Evolutionary conservation across 1,140 invertebrate genomes (phyloP).

Genomic region (Sipha flava): DNA sequence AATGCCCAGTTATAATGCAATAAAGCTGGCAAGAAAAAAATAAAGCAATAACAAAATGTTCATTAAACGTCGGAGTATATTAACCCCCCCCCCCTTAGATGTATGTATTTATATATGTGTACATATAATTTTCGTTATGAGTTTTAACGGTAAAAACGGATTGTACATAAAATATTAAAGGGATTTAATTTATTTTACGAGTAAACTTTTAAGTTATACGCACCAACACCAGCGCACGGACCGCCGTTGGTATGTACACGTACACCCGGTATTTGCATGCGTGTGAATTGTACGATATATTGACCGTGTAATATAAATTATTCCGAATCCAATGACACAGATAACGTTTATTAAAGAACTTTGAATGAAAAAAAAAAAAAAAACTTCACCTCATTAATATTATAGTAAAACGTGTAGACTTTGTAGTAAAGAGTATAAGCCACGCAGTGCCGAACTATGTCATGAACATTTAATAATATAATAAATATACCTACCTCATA

Average conservation of each 20-base stretch:
- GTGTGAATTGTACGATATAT: no score
- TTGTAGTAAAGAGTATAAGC: no score
- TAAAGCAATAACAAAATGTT: not conserved
- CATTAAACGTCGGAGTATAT: not conserved
- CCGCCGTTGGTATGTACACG: not conserved
- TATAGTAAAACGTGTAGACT: no score
- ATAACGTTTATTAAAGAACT: not conserved
- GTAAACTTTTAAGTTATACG: not conserved
- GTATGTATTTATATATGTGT: not conserved
- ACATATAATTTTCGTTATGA: not conserved
- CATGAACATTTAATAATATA: no score
- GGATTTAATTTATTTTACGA: slow-evolving; percentile 15
- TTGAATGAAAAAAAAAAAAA: not conserved
- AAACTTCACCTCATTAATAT: no score
- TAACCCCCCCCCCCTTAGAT: no score
- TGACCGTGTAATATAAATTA: not conserved
- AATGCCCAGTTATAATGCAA: not conserved
- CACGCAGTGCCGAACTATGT: no score
- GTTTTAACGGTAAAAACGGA: not conserved
- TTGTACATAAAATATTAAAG: not conserved
- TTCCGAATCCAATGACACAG: not conserved
- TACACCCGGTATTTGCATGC: not conserved
- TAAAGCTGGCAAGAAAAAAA: not conserved
- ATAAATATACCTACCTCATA: no score
- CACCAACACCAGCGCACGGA: not conserved